Evolutionary conservation across 1,140 invertebrate species (phyloP).

Genomic region (Rhagoletis zephyria): DNA sequence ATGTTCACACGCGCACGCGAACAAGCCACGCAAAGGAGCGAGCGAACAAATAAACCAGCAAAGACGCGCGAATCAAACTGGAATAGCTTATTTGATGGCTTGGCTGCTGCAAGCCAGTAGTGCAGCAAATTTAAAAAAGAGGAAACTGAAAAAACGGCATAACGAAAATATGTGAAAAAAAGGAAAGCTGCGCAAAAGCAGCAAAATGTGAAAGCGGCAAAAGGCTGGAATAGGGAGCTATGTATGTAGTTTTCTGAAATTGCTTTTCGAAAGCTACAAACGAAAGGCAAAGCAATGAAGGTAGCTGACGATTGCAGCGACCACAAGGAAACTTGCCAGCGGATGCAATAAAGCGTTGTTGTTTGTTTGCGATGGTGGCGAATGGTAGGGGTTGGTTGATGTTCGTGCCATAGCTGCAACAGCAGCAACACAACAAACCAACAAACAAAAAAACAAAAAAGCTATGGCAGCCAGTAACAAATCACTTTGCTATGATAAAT

Average conservation of each 20-base stretch:
- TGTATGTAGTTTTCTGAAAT: background rate
- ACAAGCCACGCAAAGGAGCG: background rate
- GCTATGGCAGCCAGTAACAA: background rate
- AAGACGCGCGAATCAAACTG: conserved; percentile 31
- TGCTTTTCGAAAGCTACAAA: background rate
- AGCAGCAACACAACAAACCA: no score
- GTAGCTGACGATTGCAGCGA: background rate
- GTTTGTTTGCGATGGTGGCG: no score
- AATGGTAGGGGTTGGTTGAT: no score
- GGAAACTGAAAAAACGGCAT: no score
- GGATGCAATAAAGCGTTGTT: conserved; percentile 24
- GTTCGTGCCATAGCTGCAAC: background rate
- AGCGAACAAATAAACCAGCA: conserved; percentile 11
- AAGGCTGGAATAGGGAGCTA: background rate
- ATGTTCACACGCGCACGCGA: background rate
- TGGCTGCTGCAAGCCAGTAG: background rate
- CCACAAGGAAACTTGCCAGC: conserved; percentile 7
- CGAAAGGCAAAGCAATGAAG: background rate
- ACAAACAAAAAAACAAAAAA: no score
- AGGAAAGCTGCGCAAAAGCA: background rate
- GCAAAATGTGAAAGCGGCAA: background rate
- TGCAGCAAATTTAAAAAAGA: background rate
- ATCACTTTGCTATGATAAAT: conserved; percentile 52
- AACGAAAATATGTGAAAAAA: background rate
- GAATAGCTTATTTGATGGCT: background rate